Percentiles rank a stretch among this genome's conserved stretches.
Evolutionary conservation across 2,888 invertebrate species (phyloP).

Genomic region (Laothoe populi): DNA sequence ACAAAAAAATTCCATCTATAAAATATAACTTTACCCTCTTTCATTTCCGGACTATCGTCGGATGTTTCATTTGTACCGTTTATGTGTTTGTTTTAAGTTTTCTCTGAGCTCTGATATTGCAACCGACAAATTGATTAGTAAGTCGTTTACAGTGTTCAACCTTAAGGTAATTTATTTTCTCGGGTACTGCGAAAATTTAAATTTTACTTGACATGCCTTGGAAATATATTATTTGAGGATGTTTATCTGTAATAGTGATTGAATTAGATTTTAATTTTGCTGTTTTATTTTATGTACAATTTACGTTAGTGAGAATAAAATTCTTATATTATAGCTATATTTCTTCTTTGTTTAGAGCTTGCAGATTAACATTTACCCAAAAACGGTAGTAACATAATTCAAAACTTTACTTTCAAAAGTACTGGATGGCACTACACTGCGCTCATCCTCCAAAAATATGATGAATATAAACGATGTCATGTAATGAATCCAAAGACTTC

Average conservation of each 20-base stretch:
- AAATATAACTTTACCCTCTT: conserved; percentile 5
- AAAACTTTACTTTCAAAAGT: too few species aligned
- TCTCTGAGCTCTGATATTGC: background rate
- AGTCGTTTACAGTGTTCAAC: conserved; percentile 12
- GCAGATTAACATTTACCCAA: too few species aligned
- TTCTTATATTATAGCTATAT: too few species aligned
- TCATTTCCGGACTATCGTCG: background rate
- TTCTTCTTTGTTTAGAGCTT: too few species aligned
- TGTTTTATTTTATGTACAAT: background rate
- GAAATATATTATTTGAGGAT: background rate
- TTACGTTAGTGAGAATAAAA: too few species aligned
- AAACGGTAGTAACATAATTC: too few species aligned
- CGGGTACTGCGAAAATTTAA: conserved; percentile 6
- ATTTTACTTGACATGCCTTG: background rate
- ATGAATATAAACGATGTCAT: too few species aligned
- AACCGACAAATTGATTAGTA: conserved; percentile 7
- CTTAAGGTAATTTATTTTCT: conserved; percentile 11
- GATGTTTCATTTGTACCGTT: conserved; percentile 12
- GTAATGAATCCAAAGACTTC: too few species aligned
- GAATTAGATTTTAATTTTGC: background rate
- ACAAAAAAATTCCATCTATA: conserved; percentile 40
- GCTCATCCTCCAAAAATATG: too few species aligned
- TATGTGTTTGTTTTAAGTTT: conserved; percentile 2
- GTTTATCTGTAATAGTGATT: background rate
- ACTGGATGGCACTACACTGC: too few species aligned